Base-by-base conservation (phyloP, 2,113 vertebrate species). In the Plecturocebus donacophilus region DNA sequence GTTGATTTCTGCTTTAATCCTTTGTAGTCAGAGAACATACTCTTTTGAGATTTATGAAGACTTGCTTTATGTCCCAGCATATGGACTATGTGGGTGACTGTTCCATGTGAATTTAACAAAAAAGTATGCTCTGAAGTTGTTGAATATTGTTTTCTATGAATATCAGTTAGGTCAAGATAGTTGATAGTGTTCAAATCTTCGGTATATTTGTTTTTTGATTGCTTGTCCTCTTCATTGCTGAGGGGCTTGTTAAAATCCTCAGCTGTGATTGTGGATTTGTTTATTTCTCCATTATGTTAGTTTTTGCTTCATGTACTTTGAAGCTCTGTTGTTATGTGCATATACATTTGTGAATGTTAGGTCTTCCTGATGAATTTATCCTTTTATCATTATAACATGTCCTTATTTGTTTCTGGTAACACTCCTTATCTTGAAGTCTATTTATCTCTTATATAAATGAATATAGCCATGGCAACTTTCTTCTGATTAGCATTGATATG, bases 131-230 rank as follows among this genome's bases (percentile, higher is more conserved):
- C n/a, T 68, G 3, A 58, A 70, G 27, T 66, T 64, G 23, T 38
- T 88, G 54, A 70, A 49, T 96, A 85, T 85, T 87, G 16, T 95
- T 61, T 88, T 79, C 54, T 85, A 35, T 84, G 77, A 90, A 20
- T 97, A 73, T 76, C 66, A 58, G 20, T 90, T 87, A n/a, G 70
- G 32, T 52, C 42, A 79, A 93, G 38, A 75, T 71, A 49, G 42
- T 84, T 77, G 68, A 35, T 12, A 77, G 64, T 42, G 32, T 40
- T 79, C 5, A 66, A 19, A 52, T 58, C 30, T 76, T 56, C 49
- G 70, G 0, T 42, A 23, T 75, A 52, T 19, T 12, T 93, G 81
- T 47, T 19, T 85, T 93, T 75, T 75, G 23, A 45, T 30, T 82
- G 68, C 17, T 81, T 86, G 17, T 75, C 35, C 32, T n/a, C 16